Evolutionary conservation across 2,113 vertebrate genomes (phyloP).

Genomic region (Hydrochoerus hydrochaeris): DNA sequence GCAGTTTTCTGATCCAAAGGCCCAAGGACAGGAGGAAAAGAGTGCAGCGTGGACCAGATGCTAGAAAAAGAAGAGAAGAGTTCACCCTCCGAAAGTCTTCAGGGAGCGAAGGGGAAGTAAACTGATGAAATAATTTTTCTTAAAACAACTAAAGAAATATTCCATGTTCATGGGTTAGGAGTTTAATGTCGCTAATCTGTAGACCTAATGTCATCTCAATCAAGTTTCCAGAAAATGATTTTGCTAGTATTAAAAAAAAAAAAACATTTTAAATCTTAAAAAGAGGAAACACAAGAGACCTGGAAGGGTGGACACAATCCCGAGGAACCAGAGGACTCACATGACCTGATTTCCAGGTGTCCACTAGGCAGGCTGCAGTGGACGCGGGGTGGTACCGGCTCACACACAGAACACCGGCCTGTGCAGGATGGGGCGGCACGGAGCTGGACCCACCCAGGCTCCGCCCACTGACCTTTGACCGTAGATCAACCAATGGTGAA

Average conservation of each 20-base stretch:
- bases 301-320: neutral
- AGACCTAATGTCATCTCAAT: neutral
- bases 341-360: neutral
- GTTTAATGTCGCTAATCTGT: neutral
- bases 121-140: neutral
- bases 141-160: neutral
- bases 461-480: neutral
- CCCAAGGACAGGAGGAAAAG: too few relatives aligned
- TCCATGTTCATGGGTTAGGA: neutral
- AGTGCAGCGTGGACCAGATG: accelerated
- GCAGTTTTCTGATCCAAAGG: neutral
- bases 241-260: neutral
- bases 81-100: neutral
- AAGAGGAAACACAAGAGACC: neutral
- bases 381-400: neutral
- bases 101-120: neutral
- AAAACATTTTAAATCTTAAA: neutral
- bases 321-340: neutral
- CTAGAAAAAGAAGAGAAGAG: neutral
- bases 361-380: accelerated
- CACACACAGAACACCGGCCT: accelerated
- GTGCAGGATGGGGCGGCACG: accelerated
- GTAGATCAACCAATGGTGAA: neutral
- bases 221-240: neutral
- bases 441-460: accelerated